Conservation (phyloP, 1,140 invertebrate genomes). For the Ganaspis sp. region DNA sequence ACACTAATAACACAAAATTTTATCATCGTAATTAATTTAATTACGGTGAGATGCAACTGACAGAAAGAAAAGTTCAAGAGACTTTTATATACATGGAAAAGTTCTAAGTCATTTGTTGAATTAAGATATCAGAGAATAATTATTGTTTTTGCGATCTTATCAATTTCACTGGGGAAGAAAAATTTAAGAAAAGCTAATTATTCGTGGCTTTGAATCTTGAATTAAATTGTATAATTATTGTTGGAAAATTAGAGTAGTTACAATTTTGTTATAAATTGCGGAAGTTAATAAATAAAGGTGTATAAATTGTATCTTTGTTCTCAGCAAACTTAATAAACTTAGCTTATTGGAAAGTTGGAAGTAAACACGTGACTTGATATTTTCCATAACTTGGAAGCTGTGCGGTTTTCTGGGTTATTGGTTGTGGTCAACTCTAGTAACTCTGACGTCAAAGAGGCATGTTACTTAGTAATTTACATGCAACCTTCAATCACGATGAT, state of each 20-base stretch:
- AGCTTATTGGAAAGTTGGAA: too few species aligned
- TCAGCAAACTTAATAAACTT: background rate
- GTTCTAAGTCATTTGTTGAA: slow-evolving; percentile 9
- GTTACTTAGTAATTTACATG: background rate
- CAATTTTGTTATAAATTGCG: background rate
- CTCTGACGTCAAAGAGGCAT: too few species aligned
- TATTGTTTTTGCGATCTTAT: slow-evolving; percentile 16
- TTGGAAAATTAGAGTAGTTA: background rate
- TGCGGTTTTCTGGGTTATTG: too few species aligned
- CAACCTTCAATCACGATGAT: background rate
- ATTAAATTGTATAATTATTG: background rate
- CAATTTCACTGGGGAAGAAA: background rate
- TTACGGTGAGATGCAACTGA: background rate
- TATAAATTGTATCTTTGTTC: background rate
- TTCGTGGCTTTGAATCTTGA: background rate
- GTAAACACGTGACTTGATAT: background rate
- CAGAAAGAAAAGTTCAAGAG: background rate
- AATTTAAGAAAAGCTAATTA: background rate
- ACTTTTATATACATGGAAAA: background rate
- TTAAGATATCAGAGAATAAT: background rate
- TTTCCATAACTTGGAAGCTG: too few species aligned
- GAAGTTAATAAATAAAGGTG: background rate
- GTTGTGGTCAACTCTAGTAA: too few species aligned
- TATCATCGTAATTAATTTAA: background rate
- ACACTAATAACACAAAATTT: background rate